Evolutionary conservation across 2,888 invertebrate species (phyloP).

Genomic region (Tribolium freemani): DNA sequence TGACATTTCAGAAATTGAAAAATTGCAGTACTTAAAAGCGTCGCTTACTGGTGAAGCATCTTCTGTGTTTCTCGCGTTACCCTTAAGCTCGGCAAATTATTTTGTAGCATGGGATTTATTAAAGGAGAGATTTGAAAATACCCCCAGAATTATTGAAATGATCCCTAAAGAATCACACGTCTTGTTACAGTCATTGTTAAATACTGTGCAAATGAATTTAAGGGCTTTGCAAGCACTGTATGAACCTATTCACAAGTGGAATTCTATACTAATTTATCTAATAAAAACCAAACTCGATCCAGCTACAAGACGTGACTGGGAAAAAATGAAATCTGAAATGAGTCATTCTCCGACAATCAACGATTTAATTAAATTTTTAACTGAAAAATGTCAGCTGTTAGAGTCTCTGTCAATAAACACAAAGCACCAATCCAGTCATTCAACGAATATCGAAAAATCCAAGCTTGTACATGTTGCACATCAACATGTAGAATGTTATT

Average conservation of each 20-base stretch:
- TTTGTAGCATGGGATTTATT: constrained; percentile 1
- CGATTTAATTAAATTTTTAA: constrained; percentile 12
- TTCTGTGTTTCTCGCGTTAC: not conserved
- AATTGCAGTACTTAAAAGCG: constrained; percentile 23
- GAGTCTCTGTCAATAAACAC: not conserved
- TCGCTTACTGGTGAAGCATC: constrained; percentile 18
- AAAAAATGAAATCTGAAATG: not conserved
- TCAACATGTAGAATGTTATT: not conserved
- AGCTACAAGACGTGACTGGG: constrained; percentile 6
- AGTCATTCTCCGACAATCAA: not conserved
- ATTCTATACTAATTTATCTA: constrained; percentile 15
- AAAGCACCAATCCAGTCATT: not conserved
- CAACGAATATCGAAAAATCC: not conserved
- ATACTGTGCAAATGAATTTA: not conserved
- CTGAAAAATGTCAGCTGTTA: constrained; percentile 11
- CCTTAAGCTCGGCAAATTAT: not conserved
- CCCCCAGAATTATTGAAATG: not conserved
- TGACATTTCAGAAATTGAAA: constrained; percentile 3
- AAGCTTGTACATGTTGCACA: not conserved
- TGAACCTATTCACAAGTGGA: constrained; percentile 7
- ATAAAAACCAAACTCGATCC: constrained; percentile 6
- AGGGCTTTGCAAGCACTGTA: not conserved
- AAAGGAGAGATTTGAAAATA: constrained; percentile 16
- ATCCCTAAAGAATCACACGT: constrained; percentile 11
- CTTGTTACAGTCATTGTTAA: not conserved